Base-by-base conservation (phyloP, 2,888 invertebrate species). In the Macroteleia sp. region DNA sequence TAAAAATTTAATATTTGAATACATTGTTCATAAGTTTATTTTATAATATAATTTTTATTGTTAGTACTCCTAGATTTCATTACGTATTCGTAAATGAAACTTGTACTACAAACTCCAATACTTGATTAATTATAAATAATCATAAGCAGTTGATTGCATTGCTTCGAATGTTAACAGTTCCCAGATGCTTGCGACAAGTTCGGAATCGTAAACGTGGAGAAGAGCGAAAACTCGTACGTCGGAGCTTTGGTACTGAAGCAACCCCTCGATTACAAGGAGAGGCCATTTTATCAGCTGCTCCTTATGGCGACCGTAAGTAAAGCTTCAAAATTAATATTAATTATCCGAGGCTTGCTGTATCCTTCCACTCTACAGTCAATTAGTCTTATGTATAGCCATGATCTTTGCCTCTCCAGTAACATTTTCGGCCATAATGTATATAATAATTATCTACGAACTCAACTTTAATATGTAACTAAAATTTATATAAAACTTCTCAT, bases 261-360 rank as follows among this genome's bases (percentile, higher is more conserved):
- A 81, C 93, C 94, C 10, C 92, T 97, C 71, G 95, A 97, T 91
- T 97, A 97, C 90, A 95, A 95, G 82, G 94, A 95, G 75, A 94
- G 95, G 80, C 95, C 95, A 88, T 95, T 95, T 86, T 96, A 95
- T 88, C 95, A 96, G 88, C 94, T 97, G 80, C 93, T 95, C 71
- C 92, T 97, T 14, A 94, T 94, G 83, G 96, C 97, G 34, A 94
- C 94, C 77, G 96, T 97, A 91, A 94, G 94, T 93, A 69, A 44
- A 79, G 46, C 78, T 77, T 34, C 52, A 52, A 80, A 82, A 83
- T 81, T 83, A 77, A 82, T 85, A 83, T 84, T 81, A 81, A 84
- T 83, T 84, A 79, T 39, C 20, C 22, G 3, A 10, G 20, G 44
- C 54, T 54, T 54, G 34, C 54, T 14, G 66, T 44, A 41, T 22